Percentiles rank a stretch among this genome's conserved stretches.
Evolutionary conservation across 2,113 vertebrate genomes (phyloP).

Genomic region (Acanthisitta chloris): DNA sequence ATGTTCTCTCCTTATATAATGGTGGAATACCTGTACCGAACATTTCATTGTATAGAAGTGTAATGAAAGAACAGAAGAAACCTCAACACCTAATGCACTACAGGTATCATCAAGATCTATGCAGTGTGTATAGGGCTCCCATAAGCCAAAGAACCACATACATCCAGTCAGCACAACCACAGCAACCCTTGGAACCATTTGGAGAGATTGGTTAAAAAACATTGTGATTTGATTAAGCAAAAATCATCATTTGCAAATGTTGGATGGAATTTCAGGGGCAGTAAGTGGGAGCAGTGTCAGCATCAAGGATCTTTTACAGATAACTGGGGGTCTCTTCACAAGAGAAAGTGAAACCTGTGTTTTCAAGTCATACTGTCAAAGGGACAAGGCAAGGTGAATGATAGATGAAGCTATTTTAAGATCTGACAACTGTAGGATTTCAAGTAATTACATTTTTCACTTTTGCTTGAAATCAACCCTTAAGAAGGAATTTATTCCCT

Average conservation of each 20-base stretch:
- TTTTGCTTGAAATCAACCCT: not conserved
- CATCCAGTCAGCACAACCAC: not conserved
- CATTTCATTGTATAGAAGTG: not conserved
- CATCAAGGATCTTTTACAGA: not conserved
- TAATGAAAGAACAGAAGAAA: not conserved
- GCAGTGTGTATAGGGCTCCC: not conserved
- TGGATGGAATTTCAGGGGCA: not conserved
- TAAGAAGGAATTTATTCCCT: not conserved
- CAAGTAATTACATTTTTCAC: not conserved
- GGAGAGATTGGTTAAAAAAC: not conserved
- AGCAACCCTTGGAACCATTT: not conserved
- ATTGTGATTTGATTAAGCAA: not conserved
- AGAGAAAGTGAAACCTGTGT: not conserved
- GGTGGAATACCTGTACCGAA: not conserved
- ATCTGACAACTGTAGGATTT: not conserved
- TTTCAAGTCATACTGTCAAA: not conserved
- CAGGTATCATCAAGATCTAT: not conserved
- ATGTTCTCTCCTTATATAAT: not conserved
- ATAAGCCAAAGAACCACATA: not conserved
- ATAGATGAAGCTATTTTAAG: not conserved
- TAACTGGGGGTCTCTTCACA: not conserved
- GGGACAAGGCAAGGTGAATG: not conserved
- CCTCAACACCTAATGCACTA: rapidly evolving
- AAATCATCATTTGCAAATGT: not conserved
- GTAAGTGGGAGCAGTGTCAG: not conserved